Evolutionary conservation across 2,113 vertebrate species (phyloP), one percentile per base, ranked within the genome.

Genomic region (Peromyscus leucopus): DNA sequence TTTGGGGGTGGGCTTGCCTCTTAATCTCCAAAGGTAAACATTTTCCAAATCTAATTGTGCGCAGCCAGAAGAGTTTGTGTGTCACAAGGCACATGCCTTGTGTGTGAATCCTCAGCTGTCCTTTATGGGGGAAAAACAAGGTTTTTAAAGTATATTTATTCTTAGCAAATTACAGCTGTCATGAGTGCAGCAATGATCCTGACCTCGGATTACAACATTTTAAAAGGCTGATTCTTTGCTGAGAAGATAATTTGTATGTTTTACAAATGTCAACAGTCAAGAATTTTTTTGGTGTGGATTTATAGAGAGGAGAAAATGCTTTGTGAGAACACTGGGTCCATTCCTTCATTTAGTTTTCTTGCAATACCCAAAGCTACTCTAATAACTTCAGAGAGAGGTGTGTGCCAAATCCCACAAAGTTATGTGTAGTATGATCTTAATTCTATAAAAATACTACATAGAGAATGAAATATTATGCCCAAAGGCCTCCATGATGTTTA

Each of bases 191-290:
- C 85, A 89, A 59, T 96, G 93, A 74, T 96, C 92, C 76, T 97
- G 96, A 89, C 72, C 96, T 97, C 71, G 48, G 90, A 91, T 92
- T 85, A 96, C 71, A 96, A 78, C 88, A 74, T 59, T 91, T 92
- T 95, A 71, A 79, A 94, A 96, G 48, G 31, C 90, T 59, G 65
- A 88, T 93, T 36, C 79, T 96, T 95, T 69, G 10, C 97, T 97
- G 92, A 95, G 76, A 95, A 97, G 94, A 95, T 96, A 96, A 96
- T 97, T 95, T 93, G 39, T 96, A 92, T 97, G 63, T 91, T 97
- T 95, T 97, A 95, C 51, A 94, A 96, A 95, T 82, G 90, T 92
- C 95, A 96, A 59, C 33, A 46, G 46, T 95, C 71, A 95, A 95
- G 95, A 76, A 79, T 94, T 82, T 91, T 91, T 95, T 92, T 79